A percentile compares a stretch with the other conserved stretches of the same genome.
Conservation (phyloP, 2,888 invertebrate genomes). For the Lycocerus yunnanus region DNA sequence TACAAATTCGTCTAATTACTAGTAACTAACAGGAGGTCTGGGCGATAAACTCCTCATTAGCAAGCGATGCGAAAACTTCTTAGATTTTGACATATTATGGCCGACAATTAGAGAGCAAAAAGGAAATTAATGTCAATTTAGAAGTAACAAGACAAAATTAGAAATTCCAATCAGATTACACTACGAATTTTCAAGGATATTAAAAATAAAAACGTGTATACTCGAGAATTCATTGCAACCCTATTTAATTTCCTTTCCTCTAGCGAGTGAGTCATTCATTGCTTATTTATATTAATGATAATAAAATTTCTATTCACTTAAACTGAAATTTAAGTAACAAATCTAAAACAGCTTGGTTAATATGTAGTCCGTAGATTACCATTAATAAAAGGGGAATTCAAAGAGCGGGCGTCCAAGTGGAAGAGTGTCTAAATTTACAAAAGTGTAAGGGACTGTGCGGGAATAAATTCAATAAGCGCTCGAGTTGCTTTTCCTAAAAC, state of each 20-base stretch:
- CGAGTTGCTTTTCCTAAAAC: conserved; percentile 17
- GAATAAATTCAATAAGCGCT: conserved; percentile 26
- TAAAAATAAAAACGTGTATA: not conserved
- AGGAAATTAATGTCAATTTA: conserved; percentile 11
- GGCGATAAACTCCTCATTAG: conserved; percentile 49
- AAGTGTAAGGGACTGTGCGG: conserved; percentile 21
- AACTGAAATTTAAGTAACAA: conserved; percentile 14
- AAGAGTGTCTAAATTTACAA: conserved; percentile 27
- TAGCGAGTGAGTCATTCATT: conserved; percentile 1
- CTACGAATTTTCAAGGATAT: not conserved
- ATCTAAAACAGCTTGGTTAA: conserved; percentile 25
- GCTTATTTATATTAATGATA: conserved; percentile 11
- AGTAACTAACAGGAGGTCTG: conserved; percentile 43
- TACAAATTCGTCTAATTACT: conserved; percentile 49
- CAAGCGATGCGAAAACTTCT: conserved; percentile 29
- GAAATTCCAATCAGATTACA: not conserved
- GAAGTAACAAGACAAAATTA: not conserved
- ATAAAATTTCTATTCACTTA: conserved; percentile 12
- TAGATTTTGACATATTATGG: conserved; percentile 7
- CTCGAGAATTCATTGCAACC: not conserved
- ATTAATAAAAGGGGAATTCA: conserved; percentile 30
- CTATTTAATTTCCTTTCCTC: not conserved
- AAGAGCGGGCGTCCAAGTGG: conserved; percentile 31
- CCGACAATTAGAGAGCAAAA: not conserved
- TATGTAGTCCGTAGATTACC: conserved; percentile 29